Conservation (phyloP, 2,888 invertebrate species). For the Thelaira solivaga region DNA sequence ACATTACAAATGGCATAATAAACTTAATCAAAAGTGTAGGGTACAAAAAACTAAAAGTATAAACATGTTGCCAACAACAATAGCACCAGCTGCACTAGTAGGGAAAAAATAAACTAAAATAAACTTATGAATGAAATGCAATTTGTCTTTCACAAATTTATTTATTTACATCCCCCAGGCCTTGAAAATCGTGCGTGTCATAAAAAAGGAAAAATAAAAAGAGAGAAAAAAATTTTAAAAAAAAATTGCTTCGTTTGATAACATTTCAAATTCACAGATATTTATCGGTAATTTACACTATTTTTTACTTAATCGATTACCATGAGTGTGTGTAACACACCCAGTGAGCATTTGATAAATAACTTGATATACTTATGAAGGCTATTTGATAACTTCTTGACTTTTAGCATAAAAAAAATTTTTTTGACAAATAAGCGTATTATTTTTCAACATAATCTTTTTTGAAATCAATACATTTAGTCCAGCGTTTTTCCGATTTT, state of each 20-base stretch:
- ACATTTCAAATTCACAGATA: conserved; percentile 50
- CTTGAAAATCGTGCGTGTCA: conserved; percentile 43
- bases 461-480: no score
- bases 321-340: no score
- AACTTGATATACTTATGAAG: no score
- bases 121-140: conserved; percentile 51
- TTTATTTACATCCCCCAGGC: conserved; percentile 27
- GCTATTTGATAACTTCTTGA: no score
- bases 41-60: not conserved
- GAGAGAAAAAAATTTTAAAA: not conserved
- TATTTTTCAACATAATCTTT: no score
- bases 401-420: no score
- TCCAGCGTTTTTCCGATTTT: no score
- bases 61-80: conserved; percentile 17
- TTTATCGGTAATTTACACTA: conserved; percentile 55
- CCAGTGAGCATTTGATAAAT: no score
- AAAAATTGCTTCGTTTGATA: conserved; percentile 3
- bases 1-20: no score
- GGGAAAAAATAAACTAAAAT: conserved; percentile 20
- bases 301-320: conserved; percentile 39
- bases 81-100: conserved; percentile 2
- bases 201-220: not conserved
- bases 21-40: no score
- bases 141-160: conserved; percentile 43
- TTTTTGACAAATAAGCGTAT: no score